Percentiles rank a stretch among this genome's conserved stretches.
These are phyloP conservation scores for Aplocera efformata DNA, from an alignment of 2,888 invertebrate genomes.

Conservation along the genomic window DNA sequence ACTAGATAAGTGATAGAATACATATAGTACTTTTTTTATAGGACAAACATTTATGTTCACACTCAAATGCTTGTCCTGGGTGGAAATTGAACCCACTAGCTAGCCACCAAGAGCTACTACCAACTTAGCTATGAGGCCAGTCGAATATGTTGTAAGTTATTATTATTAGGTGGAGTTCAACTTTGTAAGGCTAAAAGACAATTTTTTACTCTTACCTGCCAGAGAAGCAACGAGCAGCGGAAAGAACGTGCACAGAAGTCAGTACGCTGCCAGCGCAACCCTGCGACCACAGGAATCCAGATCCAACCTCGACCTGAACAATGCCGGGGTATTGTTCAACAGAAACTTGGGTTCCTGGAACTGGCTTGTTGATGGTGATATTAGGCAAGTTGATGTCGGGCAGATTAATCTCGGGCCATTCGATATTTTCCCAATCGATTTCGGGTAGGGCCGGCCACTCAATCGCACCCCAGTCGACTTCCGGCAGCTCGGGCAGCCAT, in stretches of 20 bases:
- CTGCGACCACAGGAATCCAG: slow-evolving; percentile 25
- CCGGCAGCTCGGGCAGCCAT: background rate
- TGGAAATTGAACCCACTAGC: too few species aligned
- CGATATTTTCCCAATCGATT: slow-evolving; percentile 9
- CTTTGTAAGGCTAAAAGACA: too few species aligned
- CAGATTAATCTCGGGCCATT: slow-evolving; percentile 6
- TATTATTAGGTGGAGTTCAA: too few species aligned
- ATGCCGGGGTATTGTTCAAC: slow-evolving; percentile 35
- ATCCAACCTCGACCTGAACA: slow-evolving; percentile 45
- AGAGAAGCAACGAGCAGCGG: slow-evolving; percentile 25
- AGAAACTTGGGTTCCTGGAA: slow-evolving; percentile 4
- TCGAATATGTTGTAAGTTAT: too few species aligned
- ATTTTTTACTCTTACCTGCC: slow-evolving; percentile 30
- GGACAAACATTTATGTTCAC: too few species aligned
- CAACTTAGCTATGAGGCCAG: too few species aligned
- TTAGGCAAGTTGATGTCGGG: too few species aligned
- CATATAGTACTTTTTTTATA: too few species aligned
- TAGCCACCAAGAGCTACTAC: too few species aligned
- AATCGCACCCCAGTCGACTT: background rate
- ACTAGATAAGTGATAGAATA: too few species aligned
- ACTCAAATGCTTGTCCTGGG: too few species aligned
- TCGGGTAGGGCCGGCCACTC: background rate
- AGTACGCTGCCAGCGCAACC: slow-evolving; percentile 26
- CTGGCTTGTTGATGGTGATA: slow-evolving; percentile 5
- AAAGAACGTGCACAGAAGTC: slow-evolving; percentile 21